Percentiles rank a stretch among this genome's conserved stretches.
phyloP scores from a whole-genome alignment of 2,888 invertebrate species.

The Scaptodrosophila latifasciaeformis region DNA sequence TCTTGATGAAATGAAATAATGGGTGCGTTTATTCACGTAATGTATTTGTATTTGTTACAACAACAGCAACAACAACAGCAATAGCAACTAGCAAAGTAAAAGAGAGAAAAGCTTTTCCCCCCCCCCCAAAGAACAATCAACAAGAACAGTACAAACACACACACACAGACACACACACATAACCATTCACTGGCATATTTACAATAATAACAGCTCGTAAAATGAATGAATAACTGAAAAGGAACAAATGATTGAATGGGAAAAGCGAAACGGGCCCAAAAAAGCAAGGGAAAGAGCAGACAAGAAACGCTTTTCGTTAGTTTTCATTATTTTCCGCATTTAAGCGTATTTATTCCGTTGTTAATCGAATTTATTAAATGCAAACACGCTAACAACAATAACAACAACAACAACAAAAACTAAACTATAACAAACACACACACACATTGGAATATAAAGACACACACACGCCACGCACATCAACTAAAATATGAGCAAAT shows the following conservation, averaged over 20 bases:
- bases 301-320: slow-evolving; percentile 67
- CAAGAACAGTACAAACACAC: slow-evolving; percentile 18
- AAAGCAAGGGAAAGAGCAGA: slow-evolving; percentile 43
- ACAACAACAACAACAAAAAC: not conserved
- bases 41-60: slow-evolving; percentile 69
- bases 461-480: slow-evolving; percentile 3
- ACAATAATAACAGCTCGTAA: slow-evolving; percentile 70
- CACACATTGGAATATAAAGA: not conserved
- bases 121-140: too few species aligned
- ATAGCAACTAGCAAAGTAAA: slow-evolving; percentile 18
- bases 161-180: slow-evolving; percentile 1
- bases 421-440: slow-evolving; percentile 5
- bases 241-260: slow-evolving; percentile 55
- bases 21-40: slow-evolving; percentile 72
- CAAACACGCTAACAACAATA: slow-evolving; percentile 67
- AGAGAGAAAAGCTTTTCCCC: slow-evolving; percentile 14
- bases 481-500: slow-evolving; percentile 3
- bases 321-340: slow-evolving; percentile 70
- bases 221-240: slow-evolving; percentile 62
- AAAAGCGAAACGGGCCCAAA: not conserved
- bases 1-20: slow-evolving; percentile 72
- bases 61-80: slow-evolving; percentile 33
- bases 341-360: slow-evolving; percentile 71
- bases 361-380: slow-evolving; percentile 72
- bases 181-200: slow-evolving; percentile 42